Evolutionary conservation across 1,140 invertebrate species (phyloP), one percentile per base, ranked within the genome.

Genomic region (Eumeta japonica): DNA sequence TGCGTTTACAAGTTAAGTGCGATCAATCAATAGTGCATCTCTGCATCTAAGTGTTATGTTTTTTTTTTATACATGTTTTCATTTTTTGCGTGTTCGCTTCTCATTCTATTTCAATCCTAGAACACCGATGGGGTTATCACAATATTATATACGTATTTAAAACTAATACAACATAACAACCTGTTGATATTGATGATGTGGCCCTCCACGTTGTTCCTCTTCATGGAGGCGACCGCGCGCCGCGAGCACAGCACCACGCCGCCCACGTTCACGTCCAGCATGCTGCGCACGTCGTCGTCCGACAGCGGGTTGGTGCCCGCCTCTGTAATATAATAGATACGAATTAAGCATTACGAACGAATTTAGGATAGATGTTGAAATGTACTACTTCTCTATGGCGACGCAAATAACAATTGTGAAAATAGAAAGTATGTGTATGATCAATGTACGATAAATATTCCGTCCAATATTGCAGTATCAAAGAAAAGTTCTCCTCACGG

Each of bases 161-260:
- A n/a, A n/a, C n/a, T n/a, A n/a, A n/a, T n/a, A n/a, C n/a, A n/a
- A n/a, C n/a, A n/a, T n/a, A n/a, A n/a, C n/a, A 61, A 83, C 82
- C 83, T 88, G 58, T 85, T 88, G 2, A 91, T 77, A 33, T 87
- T 80, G 17, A 90, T 73, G 16, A 90, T 81, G 40, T 89, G 85
- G 0, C 88, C 88, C 41, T 81, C 66, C 3, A 83, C 73, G 0
- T 74, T 73, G 1, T 79, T 72, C 42, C 80, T 77, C 17, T 58
- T 76, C 86, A 92, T 90, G 0, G 80, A 81, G 11, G 79, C 76
- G 10, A 88, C 62, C 0, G 82, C 79, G 46, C 84, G 81, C 20
- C 82, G 75, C 0, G 84, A 82, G 38, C 86, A 86, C 39, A 83
- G 76, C 11, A 79, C 75, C 0, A 88, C 55, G 0, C 76, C 87